phyloP scores from a whole-genome alignment of 2,797 vertebrate species.

The Arnoldichthys spilopterus region DNA sequence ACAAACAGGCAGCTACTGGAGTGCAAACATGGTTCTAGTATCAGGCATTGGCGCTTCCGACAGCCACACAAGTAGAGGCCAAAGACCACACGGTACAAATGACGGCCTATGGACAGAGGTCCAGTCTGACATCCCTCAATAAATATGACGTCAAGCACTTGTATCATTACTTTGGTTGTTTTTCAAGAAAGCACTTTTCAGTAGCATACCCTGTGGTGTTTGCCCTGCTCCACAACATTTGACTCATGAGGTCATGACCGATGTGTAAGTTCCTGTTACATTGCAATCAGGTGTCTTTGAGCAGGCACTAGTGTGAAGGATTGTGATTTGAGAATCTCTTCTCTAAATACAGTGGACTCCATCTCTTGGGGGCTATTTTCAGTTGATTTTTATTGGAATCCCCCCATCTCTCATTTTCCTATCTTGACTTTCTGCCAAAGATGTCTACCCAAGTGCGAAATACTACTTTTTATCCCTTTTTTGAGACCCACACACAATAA shows the following conservation, averaged over 20 bases:
- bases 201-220: neutral
- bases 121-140: slow-evolving; percentile 19
- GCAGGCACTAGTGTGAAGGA: neutral
- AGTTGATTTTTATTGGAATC: too few species aligned
- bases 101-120: neutral
- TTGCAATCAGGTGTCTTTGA: neutral
- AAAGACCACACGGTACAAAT: slow-evolving; percentile 35
- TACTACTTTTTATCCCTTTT: too few species aligned
- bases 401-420: too few species aligned
- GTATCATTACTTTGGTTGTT: slow-evolving; percentile 16
- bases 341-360: neutral
- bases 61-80: slow-evolving; percentile 48
- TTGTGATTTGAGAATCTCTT: neutral
- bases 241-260: neutral
- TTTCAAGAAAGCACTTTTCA: neutral
- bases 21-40: slow-evolving; percentile 17
- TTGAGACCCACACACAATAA: too few species aligned
- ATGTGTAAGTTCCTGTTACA: neutral
- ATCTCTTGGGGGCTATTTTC: too few species aligned
- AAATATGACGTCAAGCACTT: slow-evolving; percentile 3
- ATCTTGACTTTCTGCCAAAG: too few species aligned
- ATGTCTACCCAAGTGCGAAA: too few species aligned
- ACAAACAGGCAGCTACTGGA: slow-evolving; percentile 37
- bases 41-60: neutral
- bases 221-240: neutral